Base-by-base conservation (phyloP, 2,797 vertebrate genomes). In the Ctenopoma multispine region DNA sequence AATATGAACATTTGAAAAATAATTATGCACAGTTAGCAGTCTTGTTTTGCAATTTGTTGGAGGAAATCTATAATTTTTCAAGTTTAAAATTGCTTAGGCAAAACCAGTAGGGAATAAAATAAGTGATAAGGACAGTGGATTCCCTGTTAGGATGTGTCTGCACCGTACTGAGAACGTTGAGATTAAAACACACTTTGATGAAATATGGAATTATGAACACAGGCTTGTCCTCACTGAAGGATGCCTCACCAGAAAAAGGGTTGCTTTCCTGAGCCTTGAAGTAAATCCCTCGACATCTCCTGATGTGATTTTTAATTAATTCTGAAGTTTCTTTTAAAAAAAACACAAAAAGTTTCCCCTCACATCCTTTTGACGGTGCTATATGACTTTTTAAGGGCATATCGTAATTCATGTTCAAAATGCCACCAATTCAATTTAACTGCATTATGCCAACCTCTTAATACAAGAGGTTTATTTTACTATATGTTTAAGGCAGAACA, bases 111-210 rank as follows among this genome's bases (percentile, higher is more conserved):
- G 83, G 80, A 82, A 80, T 63, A 48, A 83, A 87, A 79, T 83
- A 71, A 81, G 79, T 77, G 75, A 89, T 84, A 80, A 80, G 79
- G 84, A 79, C 66, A 61, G 84, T 66, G 83, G 80, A 82, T 89
- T 83, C 81, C 72, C 80, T 59, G 72, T 81, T 84, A 86, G 90
- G 83, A 91, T 85, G 78, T 73, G 80, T 85, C 82, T 67, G 63
- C 72, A 5, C 85, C 70, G 53, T 38, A 84, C 85, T 72, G 89
- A 90, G 82, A 85, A 75, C 61, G 70, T 59, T 54, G 81, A 92
- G 92, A 92, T 91, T 92, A 91, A 91, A 92, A 92, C 77, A 53
- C 60, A 77, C 90, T 93, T 92, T 93, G 92, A 93, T 92, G 89
- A 92, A 91, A 94, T 91, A 91, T 89, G 79, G 84, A 92, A 93